Base-by-base conservation (phyloP, 1,140 invertebrate genomes). In the Meteorus sp. region DNA sequence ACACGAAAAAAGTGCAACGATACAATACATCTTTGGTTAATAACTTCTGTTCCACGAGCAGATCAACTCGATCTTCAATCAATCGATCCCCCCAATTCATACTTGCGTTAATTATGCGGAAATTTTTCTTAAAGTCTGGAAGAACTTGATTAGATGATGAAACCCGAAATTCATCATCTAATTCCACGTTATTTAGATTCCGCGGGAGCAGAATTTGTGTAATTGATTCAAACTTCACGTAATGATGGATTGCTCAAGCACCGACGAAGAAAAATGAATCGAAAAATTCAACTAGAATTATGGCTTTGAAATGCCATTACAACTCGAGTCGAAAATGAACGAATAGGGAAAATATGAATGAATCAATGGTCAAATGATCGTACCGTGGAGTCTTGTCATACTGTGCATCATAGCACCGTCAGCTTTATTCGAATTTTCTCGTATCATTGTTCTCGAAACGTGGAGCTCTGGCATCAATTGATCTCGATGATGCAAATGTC, bases 371-470 rank as follows among this genome's bases (percentile, higher is more conserved):
- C 5, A 3, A 63, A 59, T 43, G 48, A 60, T 66, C n/a, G n/a
- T 63, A 19, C 61, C 58, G 39, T 63, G 63, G 27, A 71, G 52
- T 8, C 58, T 62, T 20, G 67, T 57, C 15, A 62, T 58, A 25
- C 63, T 69, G 4, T 62, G 60, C 9, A 61, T 43, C 9, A 52
- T 23, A 23, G 66, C 63, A 15, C 37, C 1, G 44, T 47, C 31
- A 62, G 45, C 31, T 41, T 48, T 63, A 8, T 56, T 52, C 0
- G 72, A 68, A 22, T 67, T 70, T 25, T 75, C 72, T 20, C 74
- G 69, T 41, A 75, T 75, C 52, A 75, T 69, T 3, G 72, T 75
- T 27, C 74, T 70, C 8, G 68, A 73, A 27, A 74, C 68, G 43
- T 58, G 56, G 33, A 57, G 17, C 27, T 52, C 50, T 13, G 55